A percentile compares a stretch with the other conserved stretches of the same genome.
Conservation (phyloP, 2,113 vertebrate genomes). For the Onychorhynchus coronatus region DNA sequence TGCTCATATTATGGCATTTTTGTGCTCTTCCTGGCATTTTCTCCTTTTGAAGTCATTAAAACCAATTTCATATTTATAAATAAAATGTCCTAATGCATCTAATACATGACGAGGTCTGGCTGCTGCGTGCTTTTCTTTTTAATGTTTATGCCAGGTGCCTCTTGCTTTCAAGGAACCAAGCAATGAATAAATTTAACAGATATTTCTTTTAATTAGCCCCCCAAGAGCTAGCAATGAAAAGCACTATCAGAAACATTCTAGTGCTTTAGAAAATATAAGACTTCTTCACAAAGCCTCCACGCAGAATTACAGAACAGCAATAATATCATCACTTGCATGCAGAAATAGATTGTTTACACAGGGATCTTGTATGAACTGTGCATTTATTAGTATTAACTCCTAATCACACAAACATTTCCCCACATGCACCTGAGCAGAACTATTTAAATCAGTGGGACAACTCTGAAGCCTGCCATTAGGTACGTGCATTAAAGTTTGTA, state of each 20-base stretch:
- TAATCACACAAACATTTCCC: constrained; percentile 4
- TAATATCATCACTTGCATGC: constrained; percentile 44
- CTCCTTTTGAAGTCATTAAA: constrained; percentile 59
- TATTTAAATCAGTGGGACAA: background rate
- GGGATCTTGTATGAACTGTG: background rate
- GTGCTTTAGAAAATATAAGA: constrained; percentile 35
- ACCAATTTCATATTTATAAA: constrained; percentile 52
- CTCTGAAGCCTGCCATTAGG: background rate
- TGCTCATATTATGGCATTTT: background rate
- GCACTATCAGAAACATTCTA: constrained; percentile 42
- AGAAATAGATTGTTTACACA: constrained; percentile 41
- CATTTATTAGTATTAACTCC: constrained; percentile 40
- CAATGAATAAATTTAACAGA: constrained; percentile 58
- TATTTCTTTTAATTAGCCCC: constrained; percentile 63
- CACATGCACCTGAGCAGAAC: background rate
- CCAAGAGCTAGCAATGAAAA: constrained; percentile 51
- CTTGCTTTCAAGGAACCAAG: constrained; percentile 44
- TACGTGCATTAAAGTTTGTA: background rate
- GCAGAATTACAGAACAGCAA: constrained; percentile 10
- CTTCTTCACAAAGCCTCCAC: constrained; percentile 30
- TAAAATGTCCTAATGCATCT: constrained; percentile 51
- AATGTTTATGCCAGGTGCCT: constrained; percentile 57
- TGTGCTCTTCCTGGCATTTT: constrained; percentile 13
- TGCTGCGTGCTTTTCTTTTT: constrained; percentile 51
- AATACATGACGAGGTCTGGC: constrained; percentile 21